Evolutionary conservation across 1,140 invertebrate species (phyloP), one percentile per base, ranked within the genome.

Genomic region (Trypoxylus dichotomus): DNA sequence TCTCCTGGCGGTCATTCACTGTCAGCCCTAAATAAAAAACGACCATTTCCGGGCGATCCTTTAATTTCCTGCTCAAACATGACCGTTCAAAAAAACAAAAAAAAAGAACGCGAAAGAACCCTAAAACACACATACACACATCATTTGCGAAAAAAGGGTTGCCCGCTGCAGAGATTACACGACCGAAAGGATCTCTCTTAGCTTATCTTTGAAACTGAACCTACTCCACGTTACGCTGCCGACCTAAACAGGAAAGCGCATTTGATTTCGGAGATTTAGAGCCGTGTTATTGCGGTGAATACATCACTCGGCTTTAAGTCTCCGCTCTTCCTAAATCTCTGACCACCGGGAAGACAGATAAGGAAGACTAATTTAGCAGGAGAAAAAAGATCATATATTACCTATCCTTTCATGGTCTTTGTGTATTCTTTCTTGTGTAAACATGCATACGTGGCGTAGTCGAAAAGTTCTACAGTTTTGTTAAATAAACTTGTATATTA

Each of bases 341-440:
- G 60, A 63, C 60, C 60, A 63, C 60, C 60, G 60, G 25, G 60
- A 63, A 63, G 60, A 63, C 60, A 63, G 60, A 63, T 63, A 63
- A 63, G 60, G 60, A 63, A 63, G 60, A 63, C 60, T 63, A 63
- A 63, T 63, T 63, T 63, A 63, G 25, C 25, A 21, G 60, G 13
- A 63, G 43, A 47, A 63, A 63, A 63, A 63, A 63, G 60, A 19
- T 11, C 8, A 63, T 63, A 63, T 24, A 63, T 63, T 24, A 63
- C 60, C 60, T 11, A 63, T 63, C 60, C 19, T 21, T 63, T 27
- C 25, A 11, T 19, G 60, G 19, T 21, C 1, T 24, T 24, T 19
- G 0, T 6, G 60, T 27, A 21, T 63, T 19, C 25, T 15, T 11
- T 63, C 60, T 7, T 24, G 21, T 63, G 60, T 63, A 24, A 11